Percentiles rank a stretch among this genome's conserved stretches.
Evolutionary conservation across 2,888 invertebrate genomes (phyloP).

Genomic region (Brassicogethes aeneus): DNA sequence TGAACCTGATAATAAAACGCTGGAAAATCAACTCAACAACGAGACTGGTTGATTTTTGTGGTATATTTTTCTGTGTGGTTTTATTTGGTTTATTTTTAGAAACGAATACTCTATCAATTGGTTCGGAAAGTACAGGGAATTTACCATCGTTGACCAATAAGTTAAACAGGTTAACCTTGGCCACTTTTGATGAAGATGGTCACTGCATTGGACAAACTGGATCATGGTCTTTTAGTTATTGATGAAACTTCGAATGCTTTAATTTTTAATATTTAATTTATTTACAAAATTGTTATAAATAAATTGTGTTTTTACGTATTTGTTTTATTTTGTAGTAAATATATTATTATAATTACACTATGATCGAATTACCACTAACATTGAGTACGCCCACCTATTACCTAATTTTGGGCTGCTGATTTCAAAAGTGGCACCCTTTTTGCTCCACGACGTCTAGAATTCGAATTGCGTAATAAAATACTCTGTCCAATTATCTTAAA

Average conservation of each 20-base stretch:
- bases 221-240: slow-evolving; percentile 65
- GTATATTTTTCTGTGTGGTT: neutral
- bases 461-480: too few relatives aligned
- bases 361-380: too few relatives aligned
- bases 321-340: too few relatives aligned
- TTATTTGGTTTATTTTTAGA: slow-evolving; percentile 29
- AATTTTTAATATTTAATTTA: slow-evolving; percentile 4
- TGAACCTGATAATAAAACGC: slow-evolving; percentile 38
- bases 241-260: slow-evolving; percentile 16
- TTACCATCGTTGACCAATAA: slow-evolving; percentile 71
- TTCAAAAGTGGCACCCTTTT: too few relatives aligned
- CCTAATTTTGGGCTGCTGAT: too few relatives aligned
- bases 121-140: slow-evolving; percentile 41
- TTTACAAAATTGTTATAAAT: slow-evolving; percentile 4
- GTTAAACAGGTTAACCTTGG: slow-evolving; percentile 73
- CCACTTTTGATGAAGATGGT: slow-evolving; percentile 85
- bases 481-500: too few relatives aligned
- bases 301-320: too few relatives aligned
- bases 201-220: slow-evolving; percentile 82
- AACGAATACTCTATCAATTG: slow-evolving; percentile 38
- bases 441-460: too few relatives aligned
- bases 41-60: slow-evolving; percentile 28
- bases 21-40: slow-evolving; percentile 26
- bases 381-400: too few relatives aligned
- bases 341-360: too few relatives aligned